Conservation (phyloP, 2,888 invertebrate species). For the Tetranychus truncatus region DNA sequence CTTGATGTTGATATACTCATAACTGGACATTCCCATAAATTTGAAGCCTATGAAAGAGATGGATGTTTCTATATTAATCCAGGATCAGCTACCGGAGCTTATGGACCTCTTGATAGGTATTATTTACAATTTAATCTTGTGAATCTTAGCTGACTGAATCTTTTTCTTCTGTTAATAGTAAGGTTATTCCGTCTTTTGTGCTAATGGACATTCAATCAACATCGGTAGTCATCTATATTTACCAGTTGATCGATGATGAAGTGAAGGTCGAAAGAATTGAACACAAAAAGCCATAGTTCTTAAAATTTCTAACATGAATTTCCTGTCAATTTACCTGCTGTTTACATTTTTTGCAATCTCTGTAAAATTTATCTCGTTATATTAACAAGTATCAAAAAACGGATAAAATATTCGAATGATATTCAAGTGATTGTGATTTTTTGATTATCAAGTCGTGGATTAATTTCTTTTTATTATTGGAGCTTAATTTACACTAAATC, state of each 20-base stretch:
- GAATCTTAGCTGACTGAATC: neutral
- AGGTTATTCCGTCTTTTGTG: conserved; percentile 84
- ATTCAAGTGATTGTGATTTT: no score
- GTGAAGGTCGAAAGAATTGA: conserved; percentile 98
- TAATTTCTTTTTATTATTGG: no score
- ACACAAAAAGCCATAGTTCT: conserved; percentile 51
- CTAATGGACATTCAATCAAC: conserved; percentile 97
- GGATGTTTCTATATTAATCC: conserved; percentile 98
- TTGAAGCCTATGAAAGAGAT: conserved; percentile 94
- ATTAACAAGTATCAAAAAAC: no score
- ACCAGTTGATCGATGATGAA: conserved; percentile 87
- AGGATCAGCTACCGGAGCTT: conserved; percentile 95
- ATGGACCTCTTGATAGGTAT: conserved; percentile 74
- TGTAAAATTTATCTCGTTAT: neutral
- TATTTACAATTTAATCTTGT: neutral
- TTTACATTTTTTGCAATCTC: neutral
- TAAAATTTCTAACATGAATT: neutral
- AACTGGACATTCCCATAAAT: conserved; percentile 94
- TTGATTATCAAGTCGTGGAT: no score
- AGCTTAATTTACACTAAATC: no score
- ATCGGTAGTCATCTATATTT: conserved; percentile 92
- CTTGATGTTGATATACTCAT: conserved; percentile 96
- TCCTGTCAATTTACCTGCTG: neutral
- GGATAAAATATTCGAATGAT: no score
- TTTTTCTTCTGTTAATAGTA: conserved; percentile 37